These are phyloP conservation scores for Neopelma chrysocephalum DNA, from an alignment of 2,797 vertebrate genomes.

Conservation along the genomic window DNA sequence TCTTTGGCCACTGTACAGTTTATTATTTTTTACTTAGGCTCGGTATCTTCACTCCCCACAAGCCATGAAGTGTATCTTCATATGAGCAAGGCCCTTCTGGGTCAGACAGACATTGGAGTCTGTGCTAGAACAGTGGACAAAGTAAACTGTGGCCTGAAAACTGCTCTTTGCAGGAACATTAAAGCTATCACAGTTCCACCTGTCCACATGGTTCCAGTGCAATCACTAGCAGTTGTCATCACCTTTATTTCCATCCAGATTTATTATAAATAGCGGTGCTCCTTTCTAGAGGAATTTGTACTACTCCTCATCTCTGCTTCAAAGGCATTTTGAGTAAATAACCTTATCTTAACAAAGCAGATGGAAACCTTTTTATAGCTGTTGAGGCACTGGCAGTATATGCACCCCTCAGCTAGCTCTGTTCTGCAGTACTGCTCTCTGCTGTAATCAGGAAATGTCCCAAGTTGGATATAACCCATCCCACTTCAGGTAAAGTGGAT, in stretches of 20 bases:
- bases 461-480: background rate
- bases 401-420: background rate
- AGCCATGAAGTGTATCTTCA: background rate
- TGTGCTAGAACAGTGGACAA: background rate
- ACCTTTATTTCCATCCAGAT: background rate
- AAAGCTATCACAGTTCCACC: background rate
- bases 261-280: background rate
- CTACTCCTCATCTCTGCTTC: constrained; percentile 13
- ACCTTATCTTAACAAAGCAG: constrained; percentile 63
- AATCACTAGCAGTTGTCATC: background rate
- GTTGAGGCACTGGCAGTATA: background rate
- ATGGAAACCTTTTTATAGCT: constrained; percentile 67
- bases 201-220: background rate
- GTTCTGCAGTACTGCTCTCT: background rate
- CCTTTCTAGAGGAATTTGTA: background rate
- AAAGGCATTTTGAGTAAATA: constrained; percentile 51
- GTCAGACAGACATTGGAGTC: background rate
- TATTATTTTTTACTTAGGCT: background rate
- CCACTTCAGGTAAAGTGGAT: background rate
- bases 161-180: background rate
- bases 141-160: background rate
- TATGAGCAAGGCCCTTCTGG: background rate
- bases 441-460: background rate
- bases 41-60: background rate
- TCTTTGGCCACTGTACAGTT: background rate